A percentile compares a stretch with the other conserved stretches of the same genome.
phyloP scores from a whole-genome alignment of 2,888 invertebrate species.

The Patella ulyssiponensis region DNA sequence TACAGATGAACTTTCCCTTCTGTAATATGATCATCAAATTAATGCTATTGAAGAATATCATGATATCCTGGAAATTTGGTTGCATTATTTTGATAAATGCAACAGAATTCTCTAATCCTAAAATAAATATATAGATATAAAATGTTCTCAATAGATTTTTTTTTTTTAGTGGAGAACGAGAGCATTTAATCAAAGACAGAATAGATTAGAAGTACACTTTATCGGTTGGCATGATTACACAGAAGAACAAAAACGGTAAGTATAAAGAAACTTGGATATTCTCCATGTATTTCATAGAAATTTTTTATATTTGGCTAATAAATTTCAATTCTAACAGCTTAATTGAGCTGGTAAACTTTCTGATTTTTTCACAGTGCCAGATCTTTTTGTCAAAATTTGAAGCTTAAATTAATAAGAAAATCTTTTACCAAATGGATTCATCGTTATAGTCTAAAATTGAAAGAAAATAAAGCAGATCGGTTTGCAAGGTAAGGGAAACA shows the following conservation, averaged over 20 bases:
- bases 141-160: no score
- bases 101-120: no score
- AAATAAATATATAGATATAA: no score
- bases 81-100: no score
- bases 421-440: constrained; percentile 48
- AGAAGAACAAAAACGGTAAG: constrained; percentile 56
- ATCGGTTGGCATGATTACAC: constrained; percentile 51
- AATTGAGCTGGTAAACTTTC: background rate
- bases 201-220: constrained; percentile 44
- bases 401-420: constrained; percentile 43
- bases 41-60: no score
- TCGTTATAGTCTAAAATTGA: constrained; percentile 42
- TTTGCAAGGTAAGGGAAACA: constrained; percentile 48
- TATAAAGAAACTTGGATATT: background rate
- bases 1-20: no score
- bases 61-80: no score
- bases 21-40: no score
- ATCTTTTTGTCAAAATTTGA: constrained; percentile 18
- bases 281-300: no score
- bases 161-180: constrained; percentile 47
- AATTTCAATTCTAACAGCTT: constrained; percentile 10
- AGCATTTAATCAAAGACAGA: constrained; percentile 40
- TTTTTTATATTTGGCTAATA: background rate
- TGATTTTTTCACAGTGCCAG: constrained; percentile 45
- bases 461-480: constrained; percentile 53